Evolutionary conservation across 2,888 invertebrate genomes (phyloP), one percentile per base, ranked within the genome.

Genomic region (Molanna angustata): DNA sequence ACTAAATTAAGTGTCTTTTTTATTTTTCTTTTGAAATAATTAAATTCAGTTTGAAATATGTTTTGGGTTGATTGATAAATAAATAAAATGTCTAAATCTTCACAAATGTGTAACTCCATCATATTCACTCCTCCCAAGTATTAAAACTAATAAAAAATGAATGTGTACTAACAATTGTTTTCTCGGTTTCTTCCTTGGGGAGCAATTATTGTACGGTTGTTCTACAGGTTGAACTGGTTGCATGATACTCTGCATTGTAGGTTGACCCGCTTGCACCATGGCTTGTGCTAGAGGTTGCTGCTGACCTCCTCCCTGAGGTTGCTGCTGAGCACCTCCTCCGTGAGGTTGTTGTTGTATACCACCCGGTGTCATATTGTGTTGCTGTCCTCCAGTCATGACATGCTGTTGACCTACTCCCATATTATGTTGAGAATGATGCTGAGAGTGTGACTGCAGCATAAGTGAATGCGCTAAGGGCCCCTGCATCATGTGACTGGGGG

Each of bases 141-240:
- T 27, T 27, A 27, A 27, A 27, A 6, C 27, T 7, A 27, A 27
- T 27, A 27, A 27, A 27, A 6, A 7, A n/a, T n/a, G n/a, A 27
- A 6, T 11, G 11, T 27, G 14, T 16, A 42, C 52, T 79, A 73
- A 92, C 91, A 91, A 77, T 72, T 88, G 95, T 67, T 96, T 94
- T 54, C 95, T 78, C 0, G 95, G 91, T 66, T 95, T 94, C 70
- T 96, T 96, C 53, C 95, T 78, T 0, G 94, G 92, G 4, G 84
- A 79, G 42, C 74, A 70, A 58, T 78, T 79, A 60, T 72, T 71
- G 21, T 49, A 53, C 9, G 52, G n/a, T 4, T 46, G 43, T 21
- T 48, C 48, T 1, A 48, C 52, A 19, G 11, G 20, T 19, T 49
- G 49, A n/a, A 16, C 20, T 18, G 31, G 9, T 13, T 32, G 44